Conservation (phyloP, 2,113 vertebrate genomes). For the Synchiropus splendidus region DNA sequence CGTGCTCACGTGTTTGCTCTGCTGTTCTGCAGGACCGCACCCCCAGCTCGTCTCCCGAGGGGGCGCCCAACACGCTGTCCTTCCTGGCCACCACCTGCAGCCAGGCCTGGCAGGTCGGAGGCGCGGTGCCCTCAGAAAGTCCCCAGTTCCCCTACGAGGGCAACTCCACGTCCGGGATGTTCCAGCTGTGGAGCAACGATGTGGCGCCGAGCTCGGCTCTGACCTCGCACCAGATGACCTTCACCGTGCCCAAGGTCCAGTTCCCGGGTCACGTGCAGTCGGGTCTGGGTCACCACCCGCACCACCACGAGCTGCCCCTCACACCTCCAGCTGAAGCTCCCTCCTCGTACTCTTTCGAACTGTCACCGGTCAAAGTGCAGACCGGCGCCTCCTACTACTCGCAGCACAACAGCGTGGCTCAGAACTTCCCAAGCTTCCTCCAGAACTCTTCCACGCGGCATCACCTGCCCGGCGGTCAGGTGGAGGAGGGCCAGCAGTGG, state of each 20-base stretch:
- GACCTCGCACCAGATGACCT: slow-evolving; percentile 70
- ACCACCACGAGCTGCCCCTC: slow-evolving; percentile 74
- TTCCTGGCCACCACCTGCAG: slow-evolving; percentile 73
- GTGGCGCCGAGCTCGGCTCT: slow-evolving; percentile 60
- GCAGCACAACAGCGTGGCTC: slow-evolving; percentile 64
- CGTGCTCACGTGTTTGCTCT: slow-evolving; percentile 1
- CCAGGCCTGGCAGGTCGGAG: slow-evolving; percentile 65
- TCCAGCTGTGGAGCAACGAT: slow-evolving; percentile 79
- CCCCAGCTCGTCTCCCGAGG: slow-evolving; percentile 71
- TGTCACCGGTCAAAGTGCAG: slow-evolving; percentile 74
- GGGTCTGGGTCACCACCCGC: slow-evolving; percentile 64
- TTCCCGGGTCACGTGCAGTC: slow-evolving; percentile 69
- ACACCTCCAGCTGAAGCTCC: slow-evolving; percentile 75
- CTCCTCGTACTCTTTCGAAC: slow-evolving; percentile 73
- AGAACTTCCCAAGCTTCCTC: slow-evolving; percentile 72
- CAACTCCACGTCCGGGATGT: slow-evolving; percentile 71
- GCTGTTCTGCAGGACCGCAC: slow-evolving; percentile 62
- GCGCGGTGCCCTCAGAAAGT: slow-evolving; percentile 51
- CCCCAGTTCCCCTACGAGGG: slow-evolving; percentile 68
- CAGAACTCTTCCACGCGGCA: slow-evolving; percentile 64
- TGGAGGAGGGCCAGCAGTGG: slow-evolving; percentile 74
- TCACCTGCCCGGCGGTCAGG: slow-evolving; percentile 56
- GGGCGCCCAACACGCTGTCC: slow-evolving; percentile 60
- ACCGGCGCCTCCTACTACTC: slow-evolving; percentile 64
- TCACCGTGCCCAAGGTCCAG: slow-evolving; percentile 72